Percentiles rank a stretch among this genome's conserved stretches.
phyloP scores from a whole-genome alignment of 1,140 invertebrate species.

The Chlorops oryzae region DNA sequence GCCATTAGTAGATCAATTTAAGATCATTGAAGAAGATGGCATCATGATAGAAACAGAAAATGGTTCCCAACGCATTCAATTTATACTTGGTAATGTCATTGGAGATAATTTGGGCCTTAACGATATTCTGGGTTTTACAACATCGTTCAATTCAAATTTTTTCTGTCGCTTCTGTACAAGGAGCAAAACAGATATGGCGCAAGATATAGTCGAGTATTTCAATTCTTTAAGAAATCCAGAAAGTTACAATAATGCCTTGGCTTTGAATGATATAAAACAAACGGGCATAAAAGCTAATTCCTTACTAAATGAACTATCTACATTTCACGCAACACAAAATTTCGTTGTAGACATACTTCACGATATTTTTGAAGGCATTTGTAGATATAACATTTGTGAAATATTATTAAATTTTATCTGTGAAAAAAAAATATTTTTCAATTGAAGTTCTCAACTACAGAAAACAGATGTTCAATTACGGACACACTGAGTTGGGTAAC shows the following conservation, averaged over 20 bases:
- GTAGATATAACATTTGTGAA: constrained; percentile 31
- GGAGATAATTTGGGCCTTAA: constrained; percentile 33
- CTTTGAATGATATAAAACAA: constrained; percentile 1
- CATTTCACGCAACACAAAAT: constrained; percentile 44
- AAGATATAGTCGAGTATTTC: constrained; percentile 13
- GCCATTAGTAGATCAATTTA: neutral
- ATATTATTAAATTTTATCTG: constrained; percentile 29
- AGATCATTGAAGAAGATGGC: neutral
- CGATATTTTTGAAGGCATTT: constrained; percentile 43
- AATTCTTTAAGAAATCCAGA: constrained; percentile 1
- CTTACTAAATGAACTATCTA: constrained; percentile 26
- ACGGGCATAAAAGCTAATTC: constrained; percentile 37
- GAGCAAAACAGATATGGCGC: constrained; percentile 12
- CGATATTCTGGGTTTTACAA: constrained; percentile 23
- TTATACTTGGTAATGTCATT: constrained; percentile 22
- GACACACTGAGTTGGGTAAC: neutral
- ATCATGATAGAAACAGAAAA: neutral
- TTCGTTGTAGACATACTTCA: constrained; percentile 41
- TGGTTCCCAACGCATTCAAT: constrained; percentile 16
- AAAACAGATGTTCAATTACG: constrained; percentile 30
- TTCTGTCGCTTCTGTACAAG: constrained; percentile 30
- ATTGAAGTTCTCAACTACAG: constrained; percentile 4
- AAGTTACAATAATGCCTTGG: constrained; percentile 5
- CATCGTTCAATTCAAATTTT: constrained; percentile 25
- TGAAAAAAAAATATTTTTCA: constrained; percentile 29